Evolutionary conservation across 2,888 invertebrate genomes (phyloP), one percentile per base, ranked within the genome.

Genomic region (Limnephilus rhombicus): DNA sequence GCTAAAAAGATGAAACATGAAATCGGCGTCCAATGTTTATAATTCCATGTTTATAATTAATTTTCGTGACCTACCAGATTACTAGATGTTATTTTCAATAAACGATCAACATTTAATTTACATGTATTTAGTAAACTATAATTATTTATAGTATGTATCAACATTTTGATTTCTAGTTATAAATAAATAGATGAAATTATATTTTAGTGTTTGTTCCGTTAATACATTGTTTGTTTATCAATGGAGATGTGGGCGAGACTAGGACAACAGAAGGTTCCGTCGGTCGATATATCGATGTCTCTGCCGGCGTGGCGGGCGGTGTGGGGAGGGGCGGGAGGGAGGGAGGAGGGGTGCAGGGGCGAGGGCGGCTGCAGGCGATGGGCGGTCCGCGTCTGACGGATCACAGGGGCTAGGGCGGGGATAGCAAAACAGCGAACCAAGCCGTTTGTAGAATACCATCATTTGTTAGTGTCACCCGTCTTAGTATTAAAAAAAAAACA

Each of bases 231-330:
- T n/a, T 37, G n/a, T 82, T 24, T 83, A 83, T 83, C 83, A 31
- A 83, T 24, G 34, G 83, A 83, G 37, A 13, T 12, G 88, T 31
- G 68, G 68, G 29, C 31, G 31, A 18, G 29, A 24, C 68, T 68
- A 49, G 87, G 87, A 87, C 87, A 15, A 68, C 31, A 37, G 18
- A 29, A 68, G 34, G 68, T 68, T 68, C 68, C 13, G 88, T 34
- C 88, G 37, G 37, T 88, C 88, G 88, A 68, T 88, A 88, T 68
- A 68, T 88, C 88, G 88, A 88, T n/a, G 53, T 15, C 31, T 31
- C 34, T 12, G 88, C 18, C 24, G 34, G 31, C 3, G n/a, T 0
- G 68, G 68, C 9, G 1, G 24, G n/a, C 7, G 68, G 45, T 12
- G 0, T 12, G 45, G 45, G 1, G 45, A 12, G 11, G 45, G 45